Evolutionary conservation across 2,888 invertebrate species (phyloP), one percentile per base, ranked within the genome.

Genomic region (Amblyjoppa fuscipennis): DNA sequence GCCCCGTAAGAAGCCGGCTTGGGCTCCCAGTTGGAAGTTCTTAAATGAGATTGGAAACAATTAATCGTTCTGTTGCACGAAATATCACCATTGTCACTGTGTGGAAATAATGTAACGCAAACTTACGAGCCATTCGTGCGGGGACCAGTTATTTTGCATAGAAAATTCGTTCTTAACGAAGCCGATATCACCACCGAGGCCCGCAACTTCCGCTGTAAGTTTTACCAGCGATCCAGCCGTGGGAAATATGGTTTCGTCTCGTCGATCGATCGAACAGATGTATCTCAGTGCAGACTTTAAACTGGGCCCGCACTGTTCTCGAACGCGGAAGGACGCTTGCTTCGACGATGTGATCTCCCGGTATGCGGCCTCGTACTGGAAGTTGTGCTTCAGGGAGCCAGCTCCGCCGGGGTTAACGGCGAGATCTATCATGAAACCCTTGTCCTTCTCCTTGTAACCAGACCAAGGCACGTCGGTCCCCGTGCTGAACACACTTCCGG

Each of bases 131-230:
- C 95, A 96, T 83, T 95, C 95, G 82, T 96, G 94, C 0, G 97
- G 94, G 0, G 96, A 95, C 90, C 96, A 95, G 94, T 97, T 97
- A 28, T 96, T 94, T 94, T 98, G 97, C 28, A 97, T 93, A 89
- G 96, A 96, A 9, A 97, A 93, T 89, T 98, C 98, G 88, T 97
- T 97, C 94, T 98, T 98, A 41, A 98, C 93, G 93, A 98, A 98
- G 20, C 97, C 97, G n/a, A 98, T 96, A 93, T 98, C 97, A 2
- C 99, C 99, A 11, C 99, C 99, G 6, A 99, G 93, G 0, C 98
- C 96, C 38, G 99, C 98, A 90, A 98, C 95, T 94, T 99, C 99
- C 90, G 97, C 96, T 5, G 96, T 96, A 84, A 97, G 95, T 94
- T 97, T 97, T 6, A 98, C 94, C 88, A 97, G 95, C 6, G 96